These are phyloP conservation scores for Tanytarsus gracilentus DNA, from an alignment of 2,888 invertebrate species.

Conservation along the genomic window DNA sequence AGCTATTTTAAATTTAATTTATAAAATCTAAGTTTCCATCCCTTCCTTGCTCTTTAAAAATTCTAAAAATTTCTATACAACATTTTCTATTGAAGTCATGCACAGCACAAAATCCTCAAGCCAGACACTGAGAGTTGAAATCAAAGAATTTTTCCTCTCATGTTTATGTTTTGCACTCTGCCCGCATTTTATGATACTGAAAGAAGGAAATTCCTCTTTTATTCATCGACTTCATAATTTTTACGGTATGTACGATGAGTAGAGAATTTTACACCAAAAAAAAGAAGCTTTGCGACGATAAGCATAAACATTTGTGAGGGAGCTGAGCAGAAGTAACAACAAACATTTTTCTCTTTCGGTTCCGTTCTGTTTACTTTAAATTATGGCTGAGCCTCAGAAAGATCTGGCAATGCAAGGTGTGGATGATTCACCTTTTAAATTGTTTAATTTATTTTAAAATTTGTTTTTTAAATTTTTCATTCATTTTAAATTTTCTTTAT, in stretches of 20 bases:
- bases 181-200: background rate
- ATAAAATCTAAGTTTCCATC: no score
- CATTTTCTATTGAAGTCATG: no score
- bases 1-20: no score
- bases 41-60: no score
- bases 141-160: no score
- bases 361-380: conserved; percentile 28
- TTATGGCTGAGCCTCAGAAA: conserved; percentile 7
- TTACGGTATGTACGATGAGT: background rate
- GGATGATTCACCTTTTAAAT: background rate
- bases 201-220: background rate
- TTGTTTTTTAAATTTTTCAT: background rate
- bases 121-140: no score
- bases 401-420: background rate
- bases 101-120: no score
- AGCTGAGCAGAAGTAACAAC: background rate
- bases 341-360: conserved; percentile 5
- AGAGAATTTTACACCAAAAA: background rate
- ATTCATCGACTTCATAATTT: background rate
- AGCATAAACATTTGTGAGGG: no score
- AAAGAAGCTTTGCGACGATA: no score
- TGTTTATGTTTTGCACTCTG: background rate
- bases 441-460: background rate
- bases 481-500: background rate
- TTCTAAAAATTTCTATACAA: no score